Evolutionary conservation across 2,113 vertebrate species (phyloP).

Genomic region (Oostethus manadensis): DNA sequence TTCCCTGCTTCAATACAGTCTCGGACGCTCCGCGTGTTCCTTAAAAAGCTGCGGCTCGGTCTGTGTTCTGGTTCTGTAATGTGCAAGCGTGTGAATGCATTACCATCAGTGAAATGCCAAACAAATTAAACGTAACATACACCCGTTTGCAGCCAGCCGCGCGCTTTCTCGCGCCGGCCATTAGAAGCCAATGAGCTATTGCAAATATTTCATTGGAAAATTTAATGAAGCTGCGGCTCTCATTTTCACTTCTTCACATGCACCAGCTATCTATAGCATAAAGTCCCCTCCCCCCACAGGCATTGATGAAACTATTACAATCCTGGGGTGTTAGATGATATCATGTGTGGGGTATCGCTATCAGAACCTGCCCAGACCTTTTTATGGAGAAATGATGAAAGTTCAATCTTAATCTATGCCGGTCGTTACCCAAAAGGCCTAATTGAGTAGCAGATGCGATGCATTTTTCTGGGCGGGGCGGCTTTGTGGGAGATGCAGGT

Average conservation of each 20-base stretch:
- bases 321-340: constrained; percentile 9
- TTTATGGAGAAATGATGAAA: constrained; percentile 23
- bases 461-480: constrained; percentile 45
- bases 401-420: constrained; percentile 38
- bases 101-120: constrained; percentile 71
- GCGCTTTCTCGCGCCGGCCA: constrained; percentile 66
- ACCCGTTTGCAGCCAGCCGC: constrained; percentile 68
- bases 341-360: background rate
- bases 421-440: constrained; percentile 49
- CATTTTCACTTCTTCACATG: constrained; percentile 61
- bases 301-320: constrained; percentile 30
- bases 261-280: constrained; percentile 34
- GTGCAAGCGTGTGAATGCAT: constrained; percentile 66
- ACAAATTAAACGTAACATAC: constrained; percentile 74
- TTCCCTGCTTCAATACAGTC: constrained; percentile 25
- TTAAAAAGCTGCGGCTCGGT: constrained; percentile 48
- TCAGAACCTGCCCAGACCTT: background rate
- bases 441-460: constrained; percentile 58
- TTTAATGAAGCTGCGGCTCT: constrained; percentile 73
- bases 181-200: constrained; percentile 75
- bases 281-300: constrained; percentile 35
- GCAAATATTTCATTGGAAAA: constrained; percentile 74
- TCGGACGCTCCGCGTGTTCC: constrained; percentile 45
- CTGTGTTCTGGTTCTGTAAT: constrained; percentile 56
- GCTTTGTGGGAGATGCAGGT: constrained; percentile 38